Base-by-base conservation (phyloP, 1,140 invertebrate genomes). In the Thaumatotibia leucotreta region DNA sequence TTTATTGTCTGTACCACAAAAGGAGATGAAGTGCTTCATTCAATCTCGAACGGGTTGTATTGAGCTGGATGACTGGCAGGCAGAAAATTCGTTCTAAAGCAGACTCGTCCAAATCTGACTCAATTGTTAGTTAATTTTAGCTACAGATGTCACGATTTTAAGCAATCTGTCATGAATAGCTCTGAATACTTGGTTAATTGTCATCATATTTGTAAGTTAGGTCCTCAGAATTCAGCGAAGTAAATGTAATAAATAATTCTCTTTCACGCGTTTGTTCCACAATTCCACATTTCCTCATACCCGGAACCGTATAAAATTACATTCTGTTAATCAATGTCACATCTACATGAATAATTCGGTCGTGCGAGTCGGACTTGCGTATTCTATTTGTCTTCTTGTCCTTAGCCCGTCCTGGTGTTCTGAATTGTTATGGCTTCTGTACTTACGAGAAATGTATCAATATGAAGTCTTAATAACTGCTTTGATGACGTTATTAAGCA, bases 1-100 rank as follows among this genome's bases (percentile, higher is more conserved):
- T 27, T 27, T 14, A 63, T 67, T 65, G 45, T 65, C 23, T 24
- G 62, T 31, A 63, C 61, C 23, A 73, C 67, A 73, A 69, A 69
- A 65, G 67, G 32, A 64, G 71, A 69, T 29, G 24, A 58, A 58
- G 27, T 14, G 52, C 10, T 14, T 27, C 24, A 58, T 58, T 58
- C 27, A 58, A 58, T 27, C 27, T 14, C 52, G 6, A 10, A 0
- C 20, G 49, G 8, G 29, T 58, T 31, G 23, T 24, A 58, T 58
- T 29, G 14, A 58, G 23, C 52, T 9, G 52, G 29, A 24, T 8
- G 52, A 58, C 23, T 58, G 52, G 52, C 52, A 58, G 6, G 23
- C 24, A 58, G 23, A 58, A 27, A 58, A 58, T 54, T 27, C 23
- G 50, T 58, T 58, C n/a, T 58, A 58, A 14, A 27, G 52, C n/a